Evolutionary conservation across 2,113 vertebrate species (phyloP).

Genomic region (Anhinga rufa): DNA sequence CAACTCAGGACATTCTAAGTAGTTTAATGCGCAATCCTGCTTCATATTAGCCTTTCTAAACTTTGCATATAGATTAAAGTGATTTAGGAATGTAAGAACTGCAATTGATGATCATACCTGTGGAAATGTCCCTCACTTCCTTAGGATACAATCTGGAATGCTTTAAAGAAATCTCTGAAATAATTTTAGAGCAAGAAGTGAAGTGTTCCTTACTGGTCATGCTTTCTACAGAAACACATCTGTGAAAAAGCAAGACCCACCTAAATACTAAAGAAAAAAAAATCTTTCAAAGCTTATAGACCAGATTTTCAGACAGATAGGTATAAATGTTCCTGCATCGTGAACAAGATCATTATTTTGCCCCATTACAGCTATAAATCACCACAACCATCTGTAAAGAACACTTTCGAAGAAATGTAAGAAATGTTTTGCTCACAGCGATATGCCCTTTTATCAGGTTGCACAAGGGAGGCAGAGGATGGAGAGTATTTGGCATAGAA

Average conservation of each 20-base stretch:
- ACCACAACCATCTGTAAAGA: not conserved
- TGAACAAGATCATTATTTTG: not conserved
- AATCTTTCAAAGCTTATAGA: not conserved
- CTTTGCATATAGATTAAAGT: not conserved
- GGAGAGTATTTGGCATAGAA: not conserved
- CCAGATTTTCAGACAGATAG: not conserved
- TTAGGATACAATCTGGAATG: not conserved
- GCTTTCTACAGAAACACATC: not conserved
- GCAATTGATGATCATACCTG: not conserved
- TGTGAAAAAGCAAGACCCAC: not conserved
- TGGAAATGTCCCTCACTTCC: not conserved
- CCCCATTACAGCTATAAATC: not conserved
- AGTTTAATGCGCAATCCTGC: not conserved
- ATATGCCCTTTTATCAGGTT: not conserved
- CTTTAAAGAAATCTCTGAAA: not conserved
- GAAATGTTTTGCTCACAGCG: not conserved
- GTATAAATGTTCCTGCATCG: not conserved
- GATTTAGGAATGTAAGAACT: not conserved
- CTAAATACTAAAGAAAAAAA: not conserved
- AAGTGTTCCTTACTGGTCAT: not conserved
- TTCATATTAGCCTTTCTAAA: not conserved
- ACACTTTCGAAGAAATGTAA: not conserved
- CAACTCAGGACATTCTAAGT: too few relatives aligned
- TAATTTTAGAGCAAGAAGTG: not conserved
- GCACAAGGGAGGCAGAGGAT: not conserved